Base-by-base conservation (phyloP, 2,797 vertebrate genomes). In the Coranthus polyacanthus region DNA sequence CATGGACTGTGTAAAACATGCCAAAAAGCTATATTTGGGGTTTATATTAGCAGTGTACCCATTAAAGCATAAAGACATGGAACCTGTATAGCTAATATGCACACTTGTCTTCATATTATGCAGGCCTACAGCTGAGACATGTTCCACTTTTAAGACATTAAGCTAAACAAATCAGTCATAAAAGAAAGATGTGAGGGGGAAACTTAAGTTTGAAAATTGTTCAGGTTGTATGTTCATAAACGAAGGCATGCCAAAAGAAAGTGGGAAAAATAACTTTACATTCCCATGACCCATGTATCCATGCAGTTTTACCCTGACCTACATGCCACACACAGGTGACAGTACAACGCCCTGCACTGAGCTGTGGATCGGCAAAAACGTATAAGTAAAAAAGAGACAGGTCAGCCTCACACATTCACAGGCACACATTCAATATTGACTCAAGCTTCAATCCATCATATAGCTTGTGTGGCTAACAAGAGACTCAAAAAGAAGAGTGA, bases 241-340 rank as follows among this genome's bases (percentile, higher is more conserved):
- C 63, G 2, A 38, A 64, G 34, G 34, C 42, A 61, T 43, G 54
- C 58, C 55, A 57, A 46, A 38, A 38, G 12, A 75, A 15, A 44
- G 73, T 72, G 77, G 53, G 68, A 83, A 81, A 53, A 78, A 52
- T 10, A 5, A 20, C 20, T 4, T 32, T 7, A 9, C 37, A 42
- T 66, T 85, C 77, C 52, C 70, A 74, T 63, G 65, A 75, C 13
- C 68, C 66, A 46, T 18, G 22, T 2, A 15, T 34, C 26, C 2
- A 1, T 20, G 34, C 6, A 2, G 32, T 61, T 61, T 37, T 10
- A 24, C 51, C 18, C n/a, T 49, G 72, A 63, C 15, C 26, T 32
- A 81, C 68, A 86, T 82, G 75, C 70, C 85, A 82, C 88, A 91
- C 69, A 65, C 43, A 73, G 63, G 75, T 79, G 85, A 73, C 58